Base-by-base conservation (phyloP, 2,113 vertebrate species). In the Platycercus adscitus region DNA sequence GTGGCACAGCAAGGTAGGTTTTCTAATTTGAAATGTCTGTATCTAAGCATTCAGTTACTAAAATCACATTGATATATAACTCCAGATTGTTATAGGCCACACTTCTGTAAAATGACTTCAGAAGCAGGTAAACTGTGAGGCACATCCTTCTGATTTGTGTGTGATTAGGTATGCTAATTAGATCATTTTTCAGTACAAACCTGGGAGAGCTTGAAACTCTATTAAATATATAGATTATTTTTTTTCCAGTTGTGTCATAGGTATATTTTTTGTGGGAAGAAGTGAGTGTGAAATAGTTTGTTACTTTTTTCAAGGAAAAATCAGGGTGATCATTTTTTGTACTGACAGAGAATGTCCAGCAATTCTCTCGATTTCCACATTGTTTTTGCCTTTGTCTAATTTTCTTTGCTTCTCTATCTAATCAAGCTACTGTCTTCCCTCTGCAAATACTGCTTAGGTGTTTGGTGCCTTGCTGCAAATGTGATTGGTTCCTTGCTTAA, bases 1-100 rank as follows among this genome's bases (percentile, higher is more conserved):
- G 97, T 97, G 13, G 55, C 97, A 4, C 96, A 96, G 47, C 98
- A 98, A 98, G 98, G 99, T 99, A 75, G 39, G 97, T 49, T 79
- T 65, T 64, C 28, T 72, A 87, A 17, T 60, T 24, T 64, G 24
- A 24, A 76, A 37, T 24, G 4, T 33, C n/a, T 64, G 24, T 65
- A 4, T 79, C 7, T 37, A 47, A 58, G 19, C 23, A 11, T 50
- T 80, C 6, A 25, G 0, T 52, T 44, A 24, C 13, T 80, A 28
- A 70, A 85, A 23, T 65, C 18, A 8, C 21, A 3, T 37, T 47
- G 2, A 0, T 64, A 1, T 3, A 0, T 37, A 61, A 49, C 26
- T 85, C 33, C 7, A 25, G 21, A 13, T 64, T 35, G 56, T 41
- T 85, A 37, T 10, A 64, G 37, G 14, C 33, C 4, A 2, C n/a